A percentile compares a stretch with the other conserved stretches of the same genome.
Evolutionary conservation across 2,797 vertebrate species (phyloP).

Genomic region (Oceanodroma leucorhoa): DNA sequence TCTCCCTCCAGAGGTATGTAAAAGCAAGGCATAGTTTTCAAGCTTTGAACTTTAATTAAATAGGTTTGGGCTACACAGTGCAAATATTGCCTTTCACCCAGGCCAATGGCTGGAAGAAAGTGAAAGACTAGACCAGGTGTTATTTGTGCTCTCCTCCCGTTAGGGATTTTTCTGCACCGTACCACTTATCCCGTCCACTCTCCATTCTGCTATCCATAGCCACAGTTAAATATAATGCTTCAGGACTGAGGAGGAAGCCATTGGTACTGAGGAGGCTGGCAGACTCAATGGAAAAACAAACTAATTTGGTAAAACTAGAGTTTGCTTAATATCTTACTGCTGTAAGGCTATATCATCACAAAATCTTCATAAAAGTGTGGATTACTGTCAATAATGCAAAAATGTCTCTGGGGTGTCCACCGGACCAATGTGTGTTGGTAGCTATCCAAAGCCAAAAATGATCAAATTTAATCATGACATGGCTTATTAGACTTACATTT

Average conservation of each 20-base stretch:
- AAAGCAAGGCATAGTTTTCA: background rate
- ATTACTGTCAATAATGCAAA: background rate
- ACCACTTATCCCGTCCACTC: fast-evolving
- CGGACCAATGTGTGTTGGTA: background rate
- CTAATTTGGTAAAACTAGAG: background rate
- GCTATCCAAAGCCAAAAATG: background rate
- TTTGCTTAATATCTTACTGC: background rate
- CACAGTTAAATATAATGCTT: background rate
- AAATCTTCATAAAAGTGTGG: background rate
- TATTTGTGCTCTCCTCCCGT: background rate
- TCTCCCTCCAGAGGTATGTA: background rate
- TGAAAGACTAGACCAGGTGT: background rate
- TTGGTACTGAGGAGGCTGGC: background rate
- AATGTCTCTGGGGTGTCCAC: background rate
- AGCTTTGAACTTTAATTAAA: slow-evolving; percentile 39
- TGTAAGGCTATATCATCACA: background rate
- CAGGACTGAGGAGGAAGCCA: background rate
- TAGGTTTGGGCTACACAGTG: background rate
- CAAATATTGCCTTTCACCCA: background rate
- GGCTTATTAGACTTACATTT: background rate
- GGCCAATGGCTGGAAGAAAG: background rate
- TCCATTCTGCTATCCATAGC: background rate
- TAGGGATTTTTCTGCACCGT: background rate
- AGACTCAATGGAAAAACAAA: background rate
- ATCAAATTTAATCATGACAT: background rate